Percentiles rank a stretch among this genome's conserved stretches.
These are phyloP conservation scores for Lathamus discolor DNA, from an alignment of 2,113 vertebrate species.

Conservation along the genomic window DNA sequence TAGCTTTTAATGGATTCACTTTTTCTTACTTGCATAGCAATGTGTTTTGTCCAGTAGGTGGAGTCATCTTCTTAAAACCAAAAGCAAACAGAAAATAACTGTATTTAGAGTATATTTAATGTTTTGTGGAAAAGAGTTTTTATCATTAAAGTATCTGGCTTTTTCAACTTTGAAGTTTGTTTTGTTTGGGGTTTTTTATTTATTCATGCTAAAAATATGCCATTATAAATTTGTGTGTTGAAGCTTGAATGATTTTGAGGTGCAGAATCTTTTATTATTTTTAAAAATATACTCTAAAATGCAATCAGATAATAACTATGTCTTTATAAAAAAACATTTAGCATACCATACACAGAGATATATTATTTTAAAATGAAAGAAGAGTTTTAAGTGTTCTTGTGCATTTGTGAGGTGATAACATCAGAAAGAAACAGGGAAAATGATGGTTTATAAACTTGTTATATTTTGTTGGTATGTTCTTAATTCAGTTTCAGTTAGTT, in stretches of 20 bases:
- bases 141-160: not conserved
- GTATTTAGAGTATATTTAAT: not conserved
- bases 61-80: not conserved
- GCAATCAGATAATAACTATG: not conserved
- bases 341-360: not conserved
- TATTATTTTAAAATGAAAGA: not conserved
- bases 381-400: not conserved
- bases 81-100: not conserved
- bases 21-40: not conserved
- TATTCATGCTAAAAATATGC: not conserved
- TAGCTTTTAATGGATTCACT: not conserved
- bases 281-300: not conserved
- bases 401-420: not conserved
- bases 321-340: not conserved
- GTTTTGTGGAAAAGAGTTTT: not conserved
- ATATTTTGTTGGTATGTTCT: not conserved
- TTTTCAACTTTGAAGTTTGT: not conserved
- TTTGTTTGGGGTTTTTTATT: not conserved
- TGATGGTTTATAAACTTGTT: not conserved
- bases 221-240: not conserved
- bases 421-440: not conserved
- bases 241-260: not conserved
- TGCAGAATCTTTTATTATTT: constrained; percentile 5
- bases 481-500: not conserved
- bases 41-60: not conserved